Evolutionary conservation across 2,113 vertebrate species (phyloP).

Genomic region (Trogon melanurus): DNA sequence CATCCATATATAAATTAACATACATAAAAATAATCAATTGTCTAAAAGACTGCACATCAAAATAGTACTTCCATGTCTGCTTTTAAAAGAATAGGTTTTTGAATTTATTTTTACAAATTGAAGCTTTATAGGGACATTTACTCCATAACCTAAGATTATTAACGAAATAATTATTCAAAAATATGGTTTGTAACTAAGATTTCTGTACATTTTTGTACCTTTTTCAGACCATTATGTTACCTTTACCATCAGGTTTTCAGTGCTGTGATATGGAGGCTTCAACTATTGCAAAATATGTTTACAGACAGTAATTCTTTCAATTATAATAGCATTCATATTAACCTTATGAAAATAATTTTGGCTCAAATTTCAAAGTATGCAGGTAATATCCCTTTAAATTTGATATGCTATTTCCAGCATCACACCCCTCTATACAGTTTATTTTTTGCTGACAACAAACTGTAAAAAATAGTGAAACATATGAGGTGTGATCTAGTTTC

Average conservation of each 20-base stretch:
- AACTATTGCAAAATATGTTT: neutral
- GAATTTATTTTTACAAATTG: constrained; percentile 31
- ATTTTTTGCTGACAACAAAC: neutral
- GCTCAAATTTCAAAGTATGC: constrained; percentile 6
- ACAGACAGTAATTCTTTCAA: constrained; percentile 8
- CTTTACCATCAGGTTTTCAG: neutral
- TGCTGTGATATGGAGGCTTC: neutral
- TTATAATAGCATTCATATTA: neutral
- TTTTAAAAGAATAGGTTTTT: constrained; percentile 42
- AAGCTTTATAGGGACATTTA: constrained; percentile 2
- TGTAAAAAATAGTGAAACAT: constrained; percentile 22
- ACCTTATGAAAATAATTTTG: neutral
- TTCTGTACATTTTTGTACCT: constrained; percentile 28
- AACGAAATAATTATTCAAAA: neutral
- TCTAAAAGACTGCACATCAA: constrained; percentile 53
- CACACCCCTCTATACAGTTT: neutral
- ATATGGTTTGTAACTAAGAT: neutral
- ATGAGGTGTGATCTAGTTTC: constrained; percentile 41
- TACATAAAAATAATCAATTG: constrained; percentile 42
- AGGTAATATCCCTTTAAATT: neutral
- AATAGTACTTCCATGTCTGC: constrained; percentile 41
- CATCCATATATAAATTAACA: constrained; percentile 47
- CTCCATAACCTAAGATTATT: neutral
- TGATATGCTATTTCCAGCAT: neutral
- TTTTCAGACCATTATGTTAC: neutral